Conservation (phyloP, 2,888 invertebrate genomes). For the Orthonevra nobilis region DNA sequence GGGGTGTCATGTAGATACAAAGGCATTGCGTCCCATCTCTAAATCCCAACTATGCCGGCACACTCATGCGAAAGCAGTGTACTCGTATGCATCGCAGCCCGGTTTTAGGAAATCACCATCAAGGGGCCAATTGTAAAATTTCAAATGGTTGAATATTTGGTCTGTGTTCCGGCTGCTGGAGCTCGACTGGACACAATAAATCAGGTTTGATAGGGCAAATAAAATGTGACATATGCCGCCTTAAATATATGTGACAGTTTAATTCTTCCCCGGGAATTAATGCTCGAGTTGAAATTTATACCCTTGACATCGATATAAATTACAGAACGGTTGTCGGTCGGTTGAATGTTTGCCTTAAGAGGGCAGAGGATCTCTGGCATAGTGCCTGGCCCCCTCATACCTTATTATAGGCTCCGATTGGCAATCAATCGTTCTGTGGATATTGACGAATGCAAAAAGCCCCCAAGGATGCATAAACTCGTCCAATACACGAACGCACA, state of each 20-base stretch:
- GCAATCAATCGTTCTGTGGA: slow-evolving; percentile 54
- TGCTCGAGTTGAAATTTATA: slow-evolving; percentile 69
- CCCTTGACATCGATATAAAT: slow-evolving; percentile 69
- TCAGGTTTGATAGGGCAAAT: slow-evolving; percentile 73
- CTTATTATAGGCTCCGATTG: slow-evolving; percentile 36
- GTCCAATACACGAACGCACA: background rate
- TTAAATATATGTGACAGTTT: slow-evolving; percentile 74
- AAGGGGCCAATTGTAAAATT: slow-evolving; percentile 69
- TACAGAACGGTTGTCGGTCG: slow-evolving; percentile 58
- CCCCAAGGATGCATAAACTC: slow-evolving; percentile 20
- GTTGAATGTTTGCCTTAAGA: slow-evolving; percentile 30
- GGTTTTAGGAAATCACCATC: slow-evolving; percentile 69
- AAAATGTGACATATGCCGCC: slow-evolving; percentile 73
- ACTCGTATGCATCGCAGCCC: slow-evolving; percentile 22
- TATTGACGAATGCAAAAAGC: slow-evolving; percentile 64
- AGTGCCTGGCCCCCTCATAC: background rate
- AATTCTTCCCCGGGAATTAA: slow-evolving; percentile 72
- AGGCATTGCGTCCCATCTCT: slow-evolving; percentile 20
- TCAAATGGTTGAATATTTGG: slow-evolving; percentile 65
- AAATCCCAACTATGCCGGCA: no score
- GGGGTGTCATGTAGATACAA: no score
- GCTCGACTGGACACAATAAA: slow-evolving; percentile 67
- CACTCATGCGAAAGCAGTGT: slow-evolving; percentile 4
- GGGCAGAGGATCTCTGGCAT: slow-evolving; percentile 26
- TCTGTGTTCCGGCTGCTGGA: slow-evolving; percentile 43